Base-by-base conservation (phyloP, 2,797 vertebrate genomes). In the Anguilla pacifica region DNA sequence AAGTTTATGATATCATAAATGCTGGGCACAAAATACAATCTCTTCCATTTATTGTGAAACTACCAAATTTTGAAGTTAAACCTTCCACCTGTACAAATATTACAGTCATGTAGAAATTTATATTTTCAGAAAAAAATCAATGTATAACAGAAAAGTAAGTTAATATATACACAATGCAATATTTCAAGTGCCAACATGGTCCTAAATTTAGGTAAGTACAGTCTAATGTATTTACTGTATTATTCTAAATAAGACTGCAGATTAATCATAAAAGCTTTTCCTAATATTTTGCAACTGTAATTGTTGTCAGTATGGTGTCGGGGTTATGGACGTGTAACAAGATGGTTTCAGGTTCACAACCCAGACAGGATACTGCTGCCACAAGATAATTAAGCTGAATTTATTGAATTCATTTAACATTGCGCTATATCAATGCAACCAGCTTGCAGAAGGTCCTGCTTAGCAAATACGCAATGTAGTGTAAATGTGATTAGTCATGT, bases 1-100 rank as follows among this genome's bases (percentile, higher is more conserved):
- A 67, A 22, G 55, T 85, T 88, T 70, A 85, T 87, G 70, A 84
- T 85, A 49, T 86, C 51, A 86, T 86, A 84, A 83, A 85, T 61
- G 49, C 85, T 49, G 53, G 46, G 83, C n/a, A 46, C 43, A 74
- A 85, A 64, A 25, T 67, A n/a, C 84, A n/a, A 11, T 72, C 19
- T n/a, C 74, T 53, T 10, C 57, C 74, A 82, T 85, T 77, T 67
- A 35, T n/a, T 85, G 19, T 70, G 28, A 49, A 25, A 49, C 46
- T 10, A 15, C 46, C 19, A n/a, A n/a, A 51, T 82, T 51, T 82
- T 82, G 43, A 11, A 49, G 43, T 15, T 51, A 17, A 79, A 19
- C 39, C 74, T 49, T 82, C 43, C 79, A n/a, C 22, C 22, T 39
- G 49, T 85, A 49, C 70, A 77, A 3, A 70, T 53, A 25, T 57